phyloP scores from a whole-genome alignment of 2,888 invertebrate genomes.

The Zygaena filipendulae region DNA sequence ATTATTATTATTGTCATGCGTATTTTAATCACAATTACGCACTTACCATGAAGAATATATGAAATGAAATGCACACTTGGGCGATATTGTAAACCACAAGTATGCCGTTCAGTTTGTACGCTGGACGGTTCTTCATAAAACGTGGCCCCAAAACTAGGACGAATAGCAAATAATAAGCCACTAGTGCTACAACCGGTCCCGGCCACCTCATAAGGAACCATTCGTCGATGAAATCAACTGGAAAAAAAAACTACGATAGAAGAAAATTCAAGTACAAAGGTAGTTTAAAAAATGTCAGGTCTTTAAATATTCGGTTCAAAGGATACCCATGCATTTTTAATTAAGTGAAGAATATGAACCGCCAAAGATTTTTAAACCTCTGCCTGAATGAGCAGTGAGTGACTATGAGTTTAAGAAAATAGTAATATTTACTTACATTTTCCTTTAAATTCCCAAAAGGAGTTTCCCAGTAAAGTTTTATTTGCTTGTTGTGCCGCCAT shows the following conservation, averaged over 20 bases:
- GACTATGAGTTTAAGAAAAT: too few species aligned
- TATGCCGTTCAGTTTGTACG: conserved; percentile 68
- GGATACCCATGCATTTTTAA: too few species aligned
- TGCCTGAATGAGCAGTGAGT: too few species aligned
- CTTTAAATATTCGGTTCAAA: too few species aligned
- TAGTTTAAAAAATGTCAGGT: too few species aligned
- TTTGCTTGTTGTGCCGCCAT: too few species aligned
- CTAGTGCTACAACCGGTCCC: conserved; percentile 60
- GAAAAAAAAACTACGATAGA: conserved; percentile 25
- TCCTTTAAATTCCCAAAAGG: too few species aligned
- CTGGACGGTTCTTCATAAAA: conserved; percentile 71
- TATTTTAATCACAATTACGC: conserved; percentile 19
- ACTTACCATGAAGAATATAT: conserved; percentile 56
- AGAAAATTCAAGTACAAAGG: too few species aligned
- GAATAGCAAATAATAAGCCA: conserved; percentile 71
- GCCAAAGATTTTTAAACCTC: too few species aligned
- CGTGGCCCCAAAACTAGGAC: conserved; percentile 74
- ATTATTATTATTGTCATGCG: background rate
- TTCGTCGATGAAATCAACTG: conserved; percentile 73
- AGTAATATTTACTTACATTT: too few species aligned
- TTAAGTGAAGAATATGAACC: too few species aligned
- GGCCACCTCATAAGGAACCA: conserved; percentile 75
- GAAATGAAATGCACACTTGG: conserved; percentile 69
- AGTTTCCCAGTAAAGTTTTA: too few species aligned
- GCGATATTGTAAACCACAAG: conserved; percentile 72